Base-by-base conservation (phyloP, 2,888 invertebrate genomes). In the Anaspis maculata region DNA sequence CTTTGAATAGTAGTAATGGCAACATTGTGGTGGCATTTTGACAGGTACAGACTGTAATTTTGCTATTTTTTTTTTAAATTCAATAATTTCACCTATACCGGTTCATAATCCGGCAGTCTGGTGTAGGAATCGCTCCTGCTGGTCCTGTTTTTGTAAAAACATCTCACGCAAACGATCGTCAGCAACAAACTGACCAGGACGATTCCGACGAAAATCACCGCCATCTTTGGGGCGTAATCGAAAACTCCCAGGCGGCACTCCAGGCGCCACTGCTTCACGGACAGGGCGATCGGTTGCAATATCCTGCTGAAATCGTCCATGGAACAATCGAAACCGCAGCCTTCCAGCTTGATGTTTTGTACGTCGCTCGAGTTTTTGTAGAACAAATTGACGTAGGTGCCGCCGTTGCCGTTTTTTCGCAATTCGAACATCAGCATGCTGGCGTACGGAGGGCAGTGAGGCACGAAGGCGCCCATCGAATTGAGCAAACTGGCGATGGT, bases 401-500 rank as follows among this genome's bases (percentile, higher is more conserved):
- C 40, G 53, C 23, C 23, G 3, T 39, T 30, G 5, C 56, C 53
- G 29, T 66, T 59, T 9, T 66, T 52, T 27, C 76, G 68, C 3
- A 90, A 65, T 59, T 91, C 90, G 25, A 89, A 57, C 22, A 89
- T 56, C 16, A 90, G 62, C 3, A 80, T 73, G 1, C 85, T 72
- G 0, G 78, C 67, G 46, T 81, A 87, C 0, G 75, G 74, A 0
- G 87, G 86, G 44, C 74, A 75, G 40, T 79, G 78, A 6, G 69
- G 65, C 41, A 83, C 72, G 48, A 74, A 90, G 10, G 87, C 46
- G 9, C 75, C 74, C 13, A 92, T 61, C 0, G 81, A 71, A 57
- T 79, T 80, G 1, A 91, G 68, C 19, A 90, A 51, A 51, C 75
- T 82, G 0, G 81, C 83, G 9, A 92, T 66, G 0, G 85, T 90